phyloP scores from a whole-genome alignment of 1,140 invertebrate genomes.

The Sipha flava region DNA sequence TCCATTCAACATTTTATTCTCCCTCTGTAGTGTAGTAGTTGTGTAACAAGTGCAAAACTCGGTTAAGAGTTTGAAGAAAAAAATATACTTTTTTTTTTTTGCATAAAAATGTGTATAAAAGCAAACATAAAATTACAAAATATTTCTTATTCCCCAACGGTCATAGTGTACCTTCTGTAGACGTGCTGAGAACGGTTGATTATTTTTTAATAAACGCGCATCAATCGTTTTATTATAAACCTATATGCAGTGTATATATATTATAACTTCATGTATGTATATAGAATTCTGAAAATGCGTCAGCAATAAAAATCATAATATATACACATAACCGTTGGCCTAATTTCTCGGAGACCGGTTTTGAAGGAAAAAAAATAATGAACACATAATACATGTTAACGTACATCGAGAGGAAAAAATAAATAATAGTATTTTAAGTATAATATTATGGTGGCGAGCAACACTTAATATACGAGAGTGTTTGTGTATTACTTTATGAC shows the following conservation, averaged over 20 bases:
- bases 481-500: too few relatives aligned
- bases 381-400: background rate
- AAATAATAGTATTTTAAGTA: background rate
- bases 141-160: background rate
- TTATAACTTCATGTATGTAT: background rate
- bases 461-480: too few relatives aligned
- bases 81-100: too few relatives aligned
- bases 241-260: background rate
- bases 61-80: background rate
- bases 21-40: background rate
- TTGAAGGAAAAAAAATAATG: background rate
- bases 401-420: background rate
- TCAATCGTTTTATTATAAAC: background rate
- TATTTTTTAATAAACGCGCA: background rate
- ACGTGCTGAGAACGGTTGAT: background rate
- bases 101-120: background rate
- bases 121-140: background rate
- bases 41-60: background rate
- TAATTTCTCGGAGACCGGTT: background rate
- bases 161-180: background rate
- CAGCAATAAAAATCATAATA: background rate
- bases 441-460: background rate
- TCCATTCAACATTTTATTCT: constrained; percentile 7
- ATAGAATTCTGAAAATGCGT: background rate
- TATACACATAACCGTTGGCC: background rate